phyloP scores from a whole-genome alignment of 35 echinoderm and acorn worm genomes.

The Heliocidaris erythrogramma region DNA sequence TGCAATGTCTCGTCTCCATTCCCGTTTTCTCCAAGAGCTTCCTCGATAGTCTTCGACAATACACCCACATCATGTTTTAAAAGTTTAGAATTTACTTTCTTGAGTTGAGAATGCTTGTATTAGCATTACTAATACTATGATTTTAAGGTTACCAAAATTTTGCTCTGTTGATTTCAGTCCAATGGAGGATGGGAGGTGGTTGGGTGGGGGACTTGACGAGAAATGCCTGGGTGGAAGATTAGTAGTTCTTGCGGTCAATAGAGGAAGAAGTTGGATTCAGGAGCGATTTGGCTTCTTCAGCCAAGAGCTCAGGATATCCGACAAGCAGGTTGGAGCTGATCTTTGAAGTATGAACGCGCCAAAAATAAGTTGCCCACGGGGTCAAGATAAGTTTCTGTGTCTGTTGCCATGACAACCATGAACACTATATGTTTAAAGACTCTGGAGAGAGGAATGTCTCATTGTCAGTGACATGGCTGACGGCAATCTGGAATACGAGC shows the following conservation, averaged over 20 bases:
- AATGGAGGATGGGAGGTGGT: background rate
- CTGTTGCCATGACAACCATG: conserved; percentile 29
- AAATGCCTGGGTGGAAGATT: background rate
- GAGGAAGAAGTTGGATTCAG: background rate
- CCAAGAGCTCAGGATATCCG: conserved; percentile 35
- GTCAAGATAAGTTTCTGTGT: conserved; percentile 36
- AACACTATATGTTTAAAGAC: conserved; percentile 30
- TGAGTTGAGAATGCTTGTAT: background rate
- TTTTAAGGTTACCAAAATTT: background rate
- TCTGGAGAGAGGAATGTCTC: conserved; percentile 51
- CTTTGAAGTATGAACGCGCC: conserved; percentile 19
- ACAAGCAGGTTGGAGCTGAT: background rate
- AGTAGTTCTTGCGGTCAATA: background rate
- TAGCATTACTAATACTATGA: background rate
- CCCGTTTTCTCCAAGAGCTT: background rate
- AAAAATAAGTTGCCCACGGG: conserved; percentile 22
- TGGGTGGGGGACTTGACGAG: background rate
- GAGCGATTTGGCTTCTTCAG: conserved; percentile 47
- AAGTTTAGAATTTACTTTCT: background rate
- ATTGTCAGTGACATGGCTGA: conserved; percentile 39
- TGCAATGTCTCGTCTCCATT: background rate
- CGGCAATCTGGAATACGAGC: conserved; percentile 45
- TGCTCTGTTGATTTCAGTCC: no score
- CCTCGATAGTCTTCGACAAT: background rate
- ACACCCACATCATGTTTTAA: background rate